Evolutionary conservation across 2,888 invertebrate genomes (phyloP).

Genomic region (Polymixis lichenea): DNA sequence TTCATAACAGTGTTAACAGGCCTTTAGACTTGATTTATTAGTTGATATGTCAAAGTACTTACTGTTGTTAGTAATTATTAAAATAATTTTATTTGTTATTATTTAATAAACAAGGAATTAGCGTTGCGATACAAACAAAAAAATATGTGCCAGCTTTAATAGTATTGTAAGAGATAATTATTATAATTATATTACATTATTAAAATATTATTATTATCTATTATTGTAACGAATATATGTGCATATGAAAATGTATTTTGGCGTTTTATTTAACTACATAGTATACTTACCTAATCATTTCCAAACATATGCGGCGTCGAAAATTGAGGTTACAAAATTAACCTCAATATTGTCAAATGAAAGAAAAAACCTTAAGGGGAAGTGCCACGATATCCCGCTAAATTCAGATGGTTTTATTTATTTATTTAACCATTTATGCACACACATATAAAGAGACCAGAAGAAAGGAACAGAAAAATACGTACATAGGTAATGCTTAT

Average conservation of each 20-base stretch:
- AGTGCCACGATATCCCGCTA: too few relatives aligned
- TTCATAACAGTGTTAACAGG: background rate
- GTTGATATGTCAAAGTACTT: constrained; percentile 34
- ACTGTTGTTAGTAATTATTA: constrained; percentile 38
- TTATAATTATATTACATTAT: constrained; percentile 82
- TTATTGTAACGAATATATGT: constrained; percentile 88
- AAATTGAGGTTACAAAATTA: too few relatives aligned
- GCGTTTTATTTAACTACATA: constrained; percentile 19
- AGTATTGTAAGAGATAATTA: constrained; percentile 83
- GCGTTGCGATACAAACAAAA: constrained; percentile 83
- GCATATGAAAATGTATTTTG: constrained; percentile 78
- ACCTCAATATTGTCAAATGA: too few relatives aligned
- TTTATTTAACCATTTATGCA: too few relatives aligned
- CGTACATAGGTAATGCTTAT: too few relatives aligned
- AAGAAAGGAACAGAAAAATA: too few relatives aligned
- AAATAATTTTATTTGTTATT: constrained; percentile 57
- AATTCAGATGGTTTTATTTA: too few relatives aligned
- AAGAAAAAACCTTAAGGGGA: too few relatives aligned
- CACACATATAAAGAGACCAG: too few relatives aligned
- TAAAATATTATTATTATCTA: constrained; percentile 75
- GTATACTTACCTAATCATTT: too few relatives aligned
- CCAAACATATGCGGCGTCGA: too few relatives aligned
- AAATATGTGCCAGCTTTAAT: constrained; percentile 88
- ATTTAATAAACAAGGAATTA: constrained; percentile 70
- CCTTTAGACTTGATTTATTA: constrained; percentile 22